Evolutionary conservation across 2,888 invertebrate species (phyloP), one percentile per base, ranked within the genome.

Genomic region (Hymenopus coronatus): DNA sequence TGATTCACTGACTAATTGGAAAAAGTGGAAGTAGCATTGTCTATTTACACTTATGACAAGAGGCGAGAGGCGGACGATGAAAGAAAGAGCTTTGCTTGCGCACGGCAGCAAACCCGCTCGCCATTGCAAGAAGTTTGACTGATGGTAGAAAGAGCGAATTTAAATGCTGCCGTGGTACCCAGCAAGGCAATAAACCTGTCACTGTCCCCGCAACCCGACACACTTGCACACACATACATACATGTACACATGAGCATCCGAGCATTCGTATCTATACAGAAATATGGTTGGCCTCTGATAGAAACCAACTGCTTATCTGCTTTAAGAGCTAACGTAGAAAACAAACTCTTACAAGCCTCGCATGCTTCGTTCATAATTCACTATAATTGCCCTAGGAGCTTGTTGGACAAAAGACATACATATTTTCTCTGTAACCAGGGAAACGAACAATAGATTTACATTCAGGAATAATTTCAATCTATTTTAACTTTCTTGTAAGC

Each of bases 121-220:
- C 46, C 27, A 28, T 70, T 25, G 86, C 88, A 90, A 88, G 85
- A 90, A 88, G 88, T 90, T 90, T 90, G 90, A 90, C 84, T 88
- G 90, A 90, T 90, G 89, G 82, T 40, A 40, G 84, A 46, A 70
- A 82, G 88, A 87, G 54, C 85, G 33, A 85, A 88, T 89, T 88
- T 88, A 89, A 89, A 89, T 88, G 89, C 40, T 33, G 28, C 83
- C n/a, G 54, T 28, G 82, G 82, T 82, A 8, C 84, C 86, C 25
- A 28, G 81, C 86, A 86, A 86, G 46, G 88, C 87, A 88, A 89
- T 89, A 90, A 89, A 90, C 90, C 88, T 90, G 88, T 90, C 90
- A 89, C 33, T 46, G 89, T 83, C 28, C 87, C 40, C 83, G 88
- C 40, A 28, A 46, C 30, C 27, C 54, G 54, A 40, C 87, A 87